Conservation (phyloP, 2,113 vertebrate species). For the Bathybates hornii region DNA sequence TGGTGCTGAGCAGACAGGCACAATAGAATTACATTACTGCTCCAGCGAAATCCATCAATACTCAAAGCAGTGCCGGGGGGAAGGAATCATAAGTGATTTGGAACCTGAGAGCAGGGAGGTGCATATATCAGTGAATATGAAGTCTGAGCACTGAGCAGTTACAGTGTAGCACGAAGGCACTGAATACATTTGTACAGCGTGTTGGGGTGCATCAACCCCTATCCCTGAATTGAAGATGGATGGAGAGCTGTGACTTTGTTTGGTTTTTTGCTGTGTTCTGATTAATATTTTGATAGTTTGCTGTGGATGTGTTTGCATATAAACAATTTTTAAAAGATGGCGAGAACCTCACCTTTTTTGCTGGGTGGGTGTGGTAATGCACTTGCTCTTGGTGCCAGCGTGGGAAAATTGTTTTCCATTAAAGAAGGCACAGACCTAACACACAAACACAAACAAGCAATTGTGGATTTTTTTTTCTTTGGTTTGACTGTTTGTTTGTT, state of each 20-base stretch:
- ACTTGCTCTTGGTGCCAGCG: neutral
- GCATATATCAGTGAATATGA: neutral
- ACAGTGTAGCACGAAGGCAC: neutral
- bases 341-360: slow-evolving; percentile 23
- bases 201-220: neutral
- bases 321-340: neutral
- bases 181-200: neutral
- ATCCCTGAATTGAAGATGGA: neutral
- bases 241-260: neutral
- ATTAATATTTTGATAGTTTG: neutral
- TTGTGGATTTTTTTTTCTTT: neutral
- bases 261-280: neutral
- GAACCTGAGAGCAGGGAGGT: neutral
- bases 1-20: neutral
- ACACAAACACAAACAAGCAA: neutral
- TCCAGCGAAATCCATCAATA: neutral
- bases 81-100: neutral
- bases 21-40: slow-evolving; percentile 10
- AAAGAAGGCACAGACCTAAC: slow-evolving; percentile 29
- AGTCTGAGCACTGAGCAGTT: neutral
- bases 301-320: neutral
- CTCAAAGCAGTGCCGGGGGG: neutral
- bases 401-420: neutral
- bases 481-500: neutral
- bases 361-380: neutral